Percentiles rank a stretch among this genome's conserved stretches.
Conservation (phyloP, 2,888 invertebrate species). For the Pseudoips prasinana region DNA sequence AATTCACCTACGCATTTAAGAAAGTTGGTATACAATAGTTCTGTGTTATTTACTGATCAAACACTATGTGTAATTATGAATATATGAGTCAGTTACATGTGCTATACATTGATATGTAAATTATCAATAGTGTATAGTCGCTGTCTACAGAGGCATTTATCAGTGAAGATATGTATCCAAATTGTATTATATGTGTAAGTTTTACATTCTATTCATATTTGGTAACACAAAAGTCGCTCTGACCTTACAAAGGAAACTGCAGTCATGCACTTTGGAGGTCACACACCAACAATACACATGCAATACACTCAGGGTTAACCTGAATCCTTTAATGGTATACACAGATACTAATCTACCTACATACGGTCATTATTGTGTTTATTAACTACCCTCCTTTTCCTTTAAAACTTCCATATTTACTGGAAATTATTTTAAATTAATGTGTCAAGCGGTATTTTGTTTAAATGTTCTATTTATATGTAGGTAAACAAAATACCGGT, state of each 20-base stretch:
- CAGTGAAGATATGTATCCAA: too few relatives aligned
- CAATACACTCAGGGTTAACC: conserved; percentile 58
- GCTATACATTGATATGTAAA: too few relatives aligned
- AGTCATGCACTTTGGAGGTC: conserved; percentile 39
- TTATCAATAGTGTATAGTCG: too few relatives aligned
- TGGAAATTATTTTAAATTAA: too few relatives aligned
- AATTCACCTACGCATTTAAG: conserved; percentile 43
- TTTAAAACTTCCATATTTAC: too few relatives aligned
- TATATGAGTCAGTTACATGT: background rate
- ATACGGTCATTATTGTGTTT: conserved; percentile 15
- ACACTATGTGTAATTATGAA: conserved; percentile 3
- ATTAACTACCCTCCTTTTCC: too few relatives aligned
- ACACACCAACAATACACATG: conserved; percentile 35
- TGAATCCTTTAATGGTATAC: conserved; percentile 46
- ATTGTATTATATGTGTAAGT: background rate
- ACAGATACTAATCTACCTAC: conserved; percentile 11
- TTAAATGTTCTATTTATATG: too few relatives aligned
- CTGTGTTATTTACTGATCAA: conserved; percentile 21
- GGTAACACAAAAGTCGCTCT: conserved; percentile 22
- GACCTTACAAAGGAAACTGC: conserved; percentile 45
- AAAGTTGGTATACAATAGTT: conserved; percentile 40
- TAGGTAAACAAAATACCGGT: too few relatives aligned
- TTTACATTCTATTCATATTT: conserved; percentile 8
- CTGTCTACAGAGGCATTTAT: too few relatives aligned
- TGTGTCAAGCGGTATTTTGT: too few relatives aligned